Conservation (phyloP, 2,888 invertebrate genomes). For the Lepetodrilus schrolli region DNA sequence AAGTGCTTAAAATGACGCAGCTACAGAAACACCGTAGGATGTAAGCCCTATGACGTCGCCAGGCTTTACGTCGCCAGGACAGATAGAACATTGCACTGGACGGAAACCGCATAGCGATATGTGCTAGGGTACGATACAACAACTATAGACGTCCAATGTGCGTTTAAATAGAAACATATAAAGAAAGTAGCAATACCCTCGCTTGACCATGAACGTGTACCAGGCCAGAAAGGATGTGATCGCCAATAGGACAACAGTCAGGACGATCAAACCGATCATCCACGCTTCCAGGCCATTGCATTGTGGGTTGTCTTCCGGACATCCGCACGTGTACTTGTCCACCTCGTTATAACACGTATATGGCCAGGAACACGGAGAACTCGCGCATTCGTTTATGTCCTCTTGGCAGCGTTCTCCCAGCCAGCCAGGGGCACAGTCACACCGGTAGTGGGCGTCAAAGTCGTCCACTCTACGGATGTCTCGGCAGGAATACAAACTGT, state of each 20-base stretch:
- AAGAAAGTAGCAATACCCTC: too few species aligned
- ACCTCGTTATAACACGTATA: constrained; percentile 35
- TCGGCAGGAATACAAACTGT: constrained; percentile 32
- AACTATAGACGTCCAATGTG: too few species aligned
- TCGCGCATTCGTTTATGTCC: constrained; percentile 36
- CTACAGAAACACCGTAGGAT: too few species aligned
- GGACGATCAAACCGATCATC: constrained; percentile 37
- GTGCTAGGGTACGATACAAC: too few species aligned
- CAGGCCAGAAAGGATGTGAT: neutral
- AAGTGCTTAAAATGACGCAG: too few species aligned
- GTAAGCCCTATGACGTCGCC: too few species aligned
- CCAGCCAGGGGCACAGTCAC: constrained; percentile 34
- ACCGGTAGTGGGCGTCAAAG: constrained; percentile 33
- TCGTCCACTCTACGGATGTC: constrained; percentile 27
- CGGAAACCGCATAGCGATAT: too few species aligned
- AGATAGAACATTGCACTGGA: too few species aligned
- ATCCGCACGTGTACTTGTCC: constrained; percentile 34
- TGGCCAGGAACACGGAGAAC: constrained; percentile 33
- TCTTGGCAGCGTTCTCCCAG: constrained; percentile 29
- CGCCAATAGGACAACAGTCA: constrained; percentile 11
- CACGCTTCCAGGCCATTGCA: constrained; percentile 40
- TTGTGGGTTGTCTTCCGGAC: constrained; percentile 33
- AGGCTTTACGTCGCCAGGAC: too few species aligned
- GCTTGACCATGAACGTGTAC: constrained; percentile 10
- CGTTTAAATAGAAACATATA: too few species aligned